Conservation (phyloP, 2,888 invertebrate genomes). For the Diplazon laetatorius region DNA sequence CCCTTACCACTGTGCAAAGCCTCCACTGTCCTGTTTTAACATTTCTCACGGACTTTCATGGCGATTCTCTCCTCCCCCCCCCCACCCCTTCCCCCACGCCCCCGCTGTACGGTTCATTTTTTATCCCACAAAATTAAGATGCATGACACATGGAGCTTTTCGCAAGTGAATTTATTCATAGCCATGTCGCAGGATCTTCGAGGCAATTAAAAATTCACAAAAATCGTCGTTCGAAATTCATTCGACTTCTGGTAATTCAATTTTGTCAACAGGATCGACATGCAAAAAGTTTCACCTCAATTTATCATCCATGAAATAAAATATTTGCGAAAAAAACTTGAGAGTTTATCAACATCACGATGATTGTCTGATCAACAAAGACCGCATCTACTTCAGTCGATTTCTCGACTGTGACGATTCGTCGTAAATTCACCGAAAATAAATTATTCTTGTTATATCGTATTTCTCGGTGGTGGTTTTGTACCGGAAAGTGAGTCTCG, state of each 20-base stretch:
- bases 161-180: conserved; percentile 13
- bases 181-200: neutral
- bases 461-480: neutral
- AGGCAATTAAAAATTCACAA: neutral
- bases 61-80: conserved; percentile 52
- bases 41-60: conserved; percentile 52
- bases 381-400: neutral
- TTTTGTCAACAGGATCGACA: no score
- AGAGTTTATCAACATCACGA: neutral
- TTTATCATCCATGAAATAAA: no score
- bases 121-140: conserved; percentile 33
- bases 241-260: no score
- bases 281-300: no score
- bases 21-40: conserved; percentile 42
- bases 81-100: no score
- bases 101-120: conserved; percentile 31
- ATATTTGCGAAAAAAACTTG: neutral
- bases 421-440: neutral
- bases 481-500: no score
- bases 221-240: neutral
- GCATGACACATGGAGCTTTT: conserved; percentile 10
- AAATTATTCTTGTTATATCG: conserved; percentile 38
- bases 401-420: neutral
- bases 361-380: neutral
- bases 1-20: conserved; percentile 52